These are phyloP conservation scores for Falcunculus frontatus DNA, from an alignment of 2,113 vertebrate genomes.

Conservation along the genomic window DNA sequence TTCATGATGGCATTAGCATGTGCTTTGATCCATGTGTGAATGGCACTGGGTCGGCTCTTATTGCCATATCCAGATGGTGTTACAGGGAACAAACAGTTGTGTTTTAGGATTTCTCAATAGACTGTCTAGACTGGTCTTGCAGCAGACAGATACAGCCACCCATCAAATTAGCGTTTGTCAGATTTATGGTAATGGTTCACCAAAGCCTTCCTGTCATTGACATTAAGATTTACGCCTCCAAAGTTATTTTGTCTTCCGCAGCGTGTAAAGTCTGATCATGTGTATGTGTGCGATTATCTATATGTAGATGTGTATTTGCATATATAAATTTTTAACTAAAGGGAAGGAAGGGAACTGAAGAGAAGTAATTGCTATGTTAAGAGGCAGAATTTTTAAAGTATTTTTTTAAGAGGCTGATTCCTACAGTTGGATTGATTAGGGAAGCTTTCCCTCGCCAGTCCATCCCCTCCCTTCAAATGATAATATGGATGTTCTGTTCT, in stretches of 20 bases:
- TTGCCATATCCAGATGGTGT: slow-evolving; percentile 98
- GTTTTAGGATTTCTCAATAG: slow-evolving; percentile 98
- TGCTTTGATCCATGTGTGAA: slow-evolving; percentile 91
- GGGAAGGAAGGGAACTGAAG: slow-evolving; percentile 32
- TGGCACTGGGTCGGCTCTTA: slow-evolving; percentile 87
- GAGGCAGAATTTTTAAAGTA: slow-evolving; percentile 13
- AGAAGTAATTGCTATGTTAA: slow-evolving; percentile 53
- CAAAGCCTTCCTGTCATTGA: slow-evolving; percentile 98
- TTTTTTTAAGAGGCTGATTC: slow-evolving; percentile 24
- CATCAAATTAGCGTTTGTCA: slow-evolving; percentile 99
- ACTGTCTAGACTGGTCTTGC: slow-evolving; percentile 98
- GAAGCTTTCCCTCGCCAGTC: background rate
- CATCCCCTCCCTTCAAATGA: slow-evolving; percentile 47
- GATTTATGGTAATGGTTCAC: slow-evolving; percentile 99
- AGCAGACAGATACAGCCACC: slow-evolving; percentile 99
- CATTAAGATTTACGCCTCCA: slow-evolving; percentile 95
- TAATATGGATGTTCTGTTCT: slow-evolving; percentile 67
- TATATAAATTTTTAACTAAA: slow-evolving; percentile 35
- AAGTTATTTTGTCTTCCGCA: slow-evolving; percentile 78
- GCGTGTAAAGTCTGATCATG: slow-evolving; percentile 73
- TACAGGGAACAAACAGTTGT: slow-evolving; percentile 93
- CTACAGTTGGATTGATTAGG: slow-evolving; percentile 62
- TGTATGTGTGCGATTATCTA: slow-evolving; percentile 11
- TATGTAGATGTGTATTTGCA: slow-evolving; percentile 33
- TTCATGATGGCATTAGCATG: slow-evolving; percentile 83